phyloP scores from a whole-genome alignment of 2,113 vertebrate genomes.

The Verasper variegatus region DNA sequence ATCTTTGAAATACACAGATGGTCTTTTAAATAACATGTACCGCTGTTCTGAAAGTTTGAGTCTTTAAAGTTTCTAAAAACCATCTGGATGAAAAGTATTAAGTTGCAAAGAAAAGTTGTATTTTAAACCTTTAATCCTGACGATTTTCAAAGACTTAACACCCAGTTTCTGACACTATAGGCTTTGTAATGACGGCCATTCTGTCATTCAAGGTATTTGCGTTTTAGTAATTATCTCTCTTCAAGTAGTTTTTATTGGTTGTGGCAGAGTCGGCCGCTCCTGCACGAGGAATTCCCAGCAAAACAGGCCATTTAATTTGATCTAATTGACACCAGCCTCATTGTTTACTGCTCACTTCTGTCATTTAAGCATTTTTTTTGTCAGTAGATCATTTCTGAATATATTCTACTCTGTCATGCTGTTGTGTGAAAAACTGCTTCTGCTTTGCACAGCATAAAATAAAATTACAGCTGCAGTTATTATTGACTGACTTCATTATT shows the following conservation, averaged over 20 bases:
- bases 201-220: not conserved
- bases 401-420: not conserved
- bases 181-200: not conserved
- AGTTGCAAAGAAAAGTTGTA: not conserved
- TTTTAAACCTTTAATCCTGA: not conserved
- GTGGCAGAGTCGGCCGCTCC: not conserved
- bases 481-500: conserved; percentile 6
- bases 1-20: conserved; percentile 15
- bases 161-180: not conserved
- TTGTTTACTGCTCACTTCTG: not conserved
- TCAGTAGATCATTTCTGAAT: not conserved
- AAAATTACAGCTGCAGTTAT: not conserved
- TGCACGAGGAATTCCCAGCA: not conserved
- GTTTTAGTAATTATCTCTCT: not conserved
- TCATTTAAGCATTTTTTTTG: not conserved
- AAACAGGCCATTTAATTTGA: not conserved
- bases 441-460: conserved; percentile 2
- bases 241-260: not conserved
- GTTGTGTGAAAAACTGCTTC: not conserved
- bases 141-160: not conserved
- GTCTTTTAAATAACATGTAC: conserved; percentile 24
- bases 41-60: not conserved
- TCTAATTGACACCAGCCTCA: not conserved
- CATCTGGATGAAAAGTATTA: conserved; percentile 16
- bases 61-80: conserved; percentile 15